Evolutionary conservation across 2,888 invertebrate species (phyloP), one percentile per base, ranked within the genome.

Genomic region (Hypomecis atomaria): DNA sequence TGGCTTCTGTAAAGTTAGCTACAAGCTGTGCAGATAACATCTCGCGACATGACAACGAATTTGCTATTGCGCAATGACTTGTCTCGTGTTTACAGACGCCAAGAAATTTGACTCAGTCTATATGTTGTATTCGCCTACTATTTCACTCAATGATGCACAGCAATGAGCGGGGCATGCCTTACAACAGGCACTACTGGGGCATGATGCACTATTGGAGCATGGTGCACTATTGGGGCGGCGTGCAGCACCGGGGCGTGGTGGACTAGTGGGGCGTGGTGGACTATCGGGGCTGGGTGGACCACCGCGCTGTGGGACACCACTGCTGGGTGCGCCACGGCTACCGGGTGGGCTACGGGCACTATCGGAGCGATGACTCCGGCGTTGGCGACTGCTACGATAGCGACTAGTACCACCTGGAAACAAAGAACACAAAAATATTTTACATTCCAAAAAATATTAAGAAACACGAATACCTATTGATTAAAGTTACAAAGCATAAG

Each of bases 341-440:
- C 84, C 0, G 82, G 77, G 74, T 86, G 85, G 47, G 77, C 49
- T 44, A 44, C 13, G 10, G 42, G 48, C 47, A 80, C 88, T 6
- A 89, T 73, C 5, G 90, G 89, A 0, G 88, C 87, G 63, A 90
- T 85, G 59, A 89, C 69, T 1, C 91, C 91, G 0, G 85, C 90
- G 57, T 87, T 85, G 6, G 81, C 88, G 50, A 84, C 78, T 40
- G 92, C 93, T 62, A 93, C 73, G 59, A 93, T 49, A 36, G 90
- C 90, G 55, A 91, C 78, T 59, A 94, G 73, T 40, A 89, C 76
- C 42, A 89, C 78, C 94, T 94, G 86, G 23, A 80, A 83, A 65
- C 10, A 37, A 13, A 33, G 7, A 36, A 23, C 3, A 23, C 23
- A 23, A 23, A n/a, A 23, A 23, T 23, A 3, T 23, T 23, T 23